Evolutionary conservation across 1,140 invertebrate species (phyloP).

Genomic region (Pachyrhynchus sulphureomaculatus): DNA sequence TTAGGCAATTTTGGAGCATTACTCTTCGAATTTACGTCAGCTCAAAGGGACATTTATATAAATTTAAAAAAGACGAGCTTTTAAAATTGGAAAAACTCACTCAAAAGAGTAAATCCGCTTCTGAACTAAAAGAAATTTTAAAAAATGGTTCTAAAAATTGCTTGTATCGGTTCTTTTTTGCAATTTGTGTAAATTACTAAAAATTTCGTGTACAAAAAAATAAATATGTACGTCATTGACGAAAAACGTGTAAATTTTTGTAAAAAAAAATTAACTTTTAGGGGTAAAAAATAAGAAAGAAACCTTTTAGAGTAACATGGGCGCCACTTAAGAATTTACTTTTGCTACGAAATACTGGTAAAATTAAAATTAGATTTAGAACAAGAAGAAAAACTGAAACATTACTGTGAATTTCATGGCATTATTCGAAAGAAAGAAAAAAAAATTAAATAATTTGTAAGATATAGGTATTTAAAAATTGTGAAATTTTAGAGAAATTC

Average conservation of each 20-base stretch:
- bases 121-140: no score
- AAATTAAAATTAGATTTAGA: conserved; percentile 26
- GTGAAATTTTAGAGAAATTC: conserved; percentile 37
- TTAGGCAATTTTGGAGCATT: no score
- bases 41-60: no score
- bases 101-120: no score
- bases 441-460: conserved; percentile 44
- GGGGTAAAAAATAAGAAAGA: neutral
- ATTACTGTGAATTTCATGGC: conserved; percentile 46
- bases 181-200: neutral
- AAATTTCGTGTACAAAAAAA: conserved; percentile 5
- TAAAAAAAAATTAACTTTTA: conserved; percentile 20
- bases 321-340: conserved; percentile 4
- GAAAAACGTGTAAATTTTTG: conserved; percentile 22
- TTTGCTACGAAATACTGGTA: conserved; percentile 14
- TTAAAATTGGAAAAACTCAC: no score
- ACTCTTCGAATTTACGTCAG: no score
- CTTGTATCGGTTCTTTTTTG: no score
- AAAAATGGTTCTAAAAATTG: no score
- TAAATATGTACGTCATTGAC: neutral
- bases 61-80: no score
- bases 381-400: conserved; percentile 21
- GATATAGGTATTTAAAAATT: conserved; percentile 42
- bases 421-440: conserved; percentile 33
- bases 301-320: neutral